Evolutionary conservation across 2,113 vertebrate genomes (phyloP), one percentile per base, ranked within the genome.

Genomic region (Aphelocoma coerulescens): DNA sequence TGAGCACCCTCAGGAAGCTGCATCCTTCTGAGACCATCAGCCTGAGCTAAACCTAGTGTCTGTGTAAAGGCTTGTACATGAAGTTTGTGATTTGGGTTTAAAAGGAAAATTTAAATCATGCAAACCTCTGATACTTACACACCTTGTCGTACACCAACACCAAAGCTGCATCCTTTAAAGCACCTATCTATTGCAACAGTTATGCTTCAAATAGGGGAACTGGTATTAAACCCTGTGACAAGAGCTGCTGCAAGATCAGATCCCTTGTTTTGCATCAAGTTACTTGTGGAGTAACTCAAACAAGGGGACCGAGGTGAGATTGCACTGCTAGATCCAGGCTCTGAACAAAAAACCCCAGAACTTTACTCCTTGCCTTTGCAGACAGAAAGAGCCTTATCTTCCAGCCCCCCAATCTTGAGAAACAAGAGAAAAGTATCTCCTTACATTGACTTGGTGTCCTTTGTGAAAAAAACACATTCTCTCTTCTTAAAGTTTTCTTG

Each of bases 401-500:
- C 62, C 30, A 55, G 46, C 16, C 20, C 16, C 23, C 5, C 1
- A 0, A 3, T 8, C 17, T 8, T 21, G 22, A 16, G 28, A 63
- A 84, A n/a, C 32, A 76, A 69, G 14, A 63, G 9, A 10, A 91
- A 93, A 91, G 13, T 1, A 3, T 54, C 39, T 91, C 67, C 98
- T 98, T 97, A 98, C 98, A 35, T 94, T 75, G 98, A 97, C 90
- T 98, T 98, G 89, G 97, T 89, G 82, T 98, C 98, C 89, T 98
- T 98, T 18, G 98, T 98, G 67, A 98, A 98, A 91, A 97, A 97
- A 71, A 98, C 96, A 48, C 98, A 98, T 85, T 98, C 98, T 78
- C 98, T 97, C 91, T 98, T 98, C 97, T 98, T 98, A 78, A 98
- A 98, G 84, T 98, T 98, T 79, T 98, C 98, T 97, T 98, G 97